phyloP scores from a whole-genome alignment of 2,113 vertebrate genomes.

The Ageneiosus marmoratus region DNA sequence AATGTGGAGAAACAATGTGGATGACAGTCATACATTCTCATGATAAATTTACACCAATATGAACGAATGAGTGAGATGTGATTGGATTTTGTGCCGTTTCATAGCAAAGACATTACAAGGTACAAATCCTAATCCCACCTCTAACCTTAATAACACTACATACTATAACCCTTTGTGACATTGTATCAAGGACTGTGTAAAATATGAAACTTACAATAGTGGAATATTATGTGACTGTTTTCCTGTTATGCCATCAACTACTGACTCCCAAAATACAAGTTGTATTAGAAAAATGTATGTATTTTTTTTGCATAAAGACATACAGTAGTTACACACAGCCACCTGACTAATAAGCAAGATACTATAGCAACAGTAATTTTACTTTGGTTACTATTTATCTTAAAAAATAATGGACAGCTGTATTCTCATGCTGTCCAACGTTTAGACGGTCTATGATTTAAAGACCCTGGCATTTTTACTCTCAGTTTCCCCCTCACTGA shows the following conservation, averaged over 20 bases:
- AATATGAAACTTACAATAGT: not conserved
- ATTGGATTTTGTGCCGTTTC: not conserved
- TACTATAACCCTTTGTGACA: not conserved
- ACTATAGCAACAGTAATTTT: no score
- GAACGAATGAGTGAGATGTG: not conserved
- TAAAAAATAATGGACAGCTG: not conserved
- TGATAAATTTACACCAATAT: not conserved
- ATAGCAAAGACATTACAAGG: not conserved
- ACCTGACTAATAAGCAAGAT: not conserved
- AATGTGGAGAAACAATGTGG: no score
- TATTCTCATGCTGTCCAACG: not conserved
- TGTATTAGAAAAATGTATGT: not conserved
- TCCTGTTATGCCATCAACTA: not conserved
- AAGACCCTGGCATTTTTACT: not conserved
- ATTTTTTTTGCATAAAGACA: not conserved
- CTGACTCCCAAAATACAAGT: not conserved
- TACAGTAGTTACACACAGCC: not conserved
- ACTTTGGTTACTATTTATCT: not conserved
- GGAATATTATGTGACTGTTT: no score
- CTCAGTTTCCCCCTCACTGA: not conserved
- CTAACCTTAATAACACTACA: not conserved
- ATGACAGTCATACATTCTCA: no score
- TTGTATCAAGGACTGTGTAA: not conserved
- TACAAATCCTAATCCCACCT: not conserved
- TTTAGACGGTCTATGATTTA: not conserved